Conservation (phyloP, 2,113 vertebrate species). For the Aleadryas rufinucha region DNA sequence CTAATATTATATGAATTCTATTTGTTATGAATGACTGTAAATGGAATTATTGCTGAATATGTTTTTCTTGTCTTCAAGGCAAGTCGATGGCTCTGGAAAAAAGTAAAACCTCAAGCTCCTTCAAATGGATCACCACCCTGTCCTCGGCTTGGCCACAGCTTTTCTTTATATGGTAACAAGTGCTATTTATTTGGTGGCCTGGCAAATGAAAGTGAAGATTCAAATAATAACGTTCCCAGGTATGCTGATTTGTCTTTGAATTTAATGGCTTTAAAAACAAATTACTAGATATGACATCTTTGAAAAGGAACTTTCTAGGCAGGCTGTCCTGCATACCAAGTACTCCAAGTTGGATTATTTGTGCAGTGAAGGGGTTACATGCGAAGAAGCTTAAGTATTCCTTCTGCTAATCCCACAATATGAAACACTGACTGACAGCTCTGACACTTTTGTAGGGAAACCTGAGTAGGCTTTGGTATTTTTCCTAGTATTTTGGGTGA, state of each 20-base stretch:
- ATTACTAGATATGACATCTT: background rate
- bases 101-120: conserved; percentile 87
- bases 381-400: background rate
- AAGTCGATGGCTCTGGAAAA: conserved; percentile 98
- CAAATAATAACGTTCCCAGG: conserved; percentile 92
- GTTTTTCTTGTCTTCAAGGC: conserved; percentile 75
- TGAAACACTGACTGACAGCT: background rate
- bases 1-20: background rate
- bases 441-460: background rate
- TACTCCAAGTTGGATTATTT: background rate
- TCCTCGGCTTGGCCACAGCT: conserved; percentile 87
- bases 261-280: background rate
- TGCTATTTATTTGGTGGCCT: conserved; percentile 89
- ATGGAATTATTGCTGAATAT: background rate
- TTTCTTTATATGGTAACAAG: conserved; percentile 87
- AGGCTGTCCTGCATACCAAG: background rate
- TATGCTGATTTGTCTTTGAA: conserved; percentile 57
- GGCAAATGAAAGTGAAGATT: conserved; percentile 90
- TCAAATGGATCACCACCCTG: conserved; percentile 82
- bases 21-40: background rate
- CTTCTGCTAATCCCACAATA: background rate
- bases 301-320: background rate
- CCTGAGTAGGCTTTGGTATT: background rate
- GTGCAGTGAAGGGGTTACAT: background rate
- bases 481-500: background rate